Percentiles rank a stretch among this genome's conserved stretches.
Evolutionary conservation across 2,113 vertebrate species (phyloP).

Genomic region (Hydrochoerus hydrochaeris): DNA sequence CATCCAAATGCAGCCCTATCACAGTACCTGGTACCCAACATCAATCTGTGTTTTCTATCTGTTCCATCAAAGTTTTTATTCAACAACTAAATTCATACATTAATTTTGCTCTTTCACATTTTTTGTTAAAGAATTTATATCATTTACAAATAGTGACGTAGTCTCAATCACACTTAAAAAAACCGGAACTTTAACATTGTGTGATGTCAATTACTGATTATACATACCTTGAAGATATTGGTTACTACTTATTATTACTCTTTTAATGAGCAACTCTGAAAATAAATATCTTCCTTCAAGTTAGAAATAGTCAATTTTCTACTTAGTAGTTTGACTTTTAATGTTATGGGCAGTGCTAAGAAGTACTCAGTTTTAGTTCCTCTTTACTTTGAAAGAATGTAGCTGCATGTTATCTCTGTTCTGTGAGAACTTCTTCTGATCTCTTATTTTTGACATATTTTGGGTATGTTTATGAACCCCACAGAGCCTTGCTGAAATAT

Average conservation of each 20-base stretch:
- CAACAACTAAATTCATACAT: background rate
- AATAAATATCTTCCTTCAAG: background rate
- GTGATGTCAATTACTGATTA: background rate
- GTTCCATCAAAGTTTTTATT: background rate
- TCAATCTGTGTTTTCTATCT: background rate
- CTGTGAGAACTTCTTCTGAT: conserved; percentile 21
- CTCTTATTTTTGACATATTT: background rate
- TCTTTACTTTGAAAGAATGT: background rate
- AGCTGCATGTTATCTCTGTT: background rate
- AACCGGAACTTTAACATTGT: background rate
- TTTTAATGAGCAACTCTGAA: background rate
- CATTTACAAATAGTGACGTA: background rate
- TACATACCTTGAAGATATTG: background rate
- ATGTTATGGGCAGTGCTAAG: background rate
- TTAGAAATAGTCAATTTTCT: background rate
- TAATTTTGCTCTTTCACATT: background rate
- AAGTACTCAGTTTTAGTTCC: background rate
- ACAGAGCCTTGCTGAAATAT: background rate
- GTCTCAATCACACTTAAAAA: background rate
- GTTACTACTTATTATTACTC: background rate
- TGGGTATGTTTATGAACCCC: background rate
- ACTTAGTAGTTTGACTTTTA: background rate
- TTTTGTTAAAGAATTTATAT: background rate
- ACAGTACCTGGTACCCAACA: background rate
- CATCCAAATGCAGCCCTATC: background rate